Conservation (phyloP, 92 coral and sea anemone species). For the Bergia puertoricense region DNA sequence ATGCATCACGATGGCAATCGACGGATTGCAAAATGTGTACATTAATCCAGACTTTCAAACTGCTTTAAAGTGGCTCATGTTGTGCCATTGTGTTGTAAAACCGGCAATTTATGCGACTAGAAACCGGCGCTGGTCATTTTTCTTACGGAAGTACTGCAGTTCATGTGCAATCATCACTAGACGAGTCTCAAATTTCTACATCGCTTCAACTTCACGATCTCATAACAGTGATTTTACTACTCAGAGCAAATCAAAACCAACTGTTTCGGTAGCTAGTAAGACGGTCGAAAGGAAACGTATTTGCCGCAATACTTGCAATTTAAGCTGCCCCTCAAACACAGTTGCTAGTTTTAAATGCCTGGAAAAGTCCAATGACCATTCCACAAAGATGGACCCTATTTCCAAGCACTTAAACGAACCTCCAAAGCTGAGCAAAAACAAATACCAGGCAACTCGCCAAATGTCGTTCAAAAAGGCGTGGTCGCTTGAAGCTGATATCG, state of each 20-base stretch:
- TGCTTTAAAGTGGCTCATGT: conserved; percentile 74
- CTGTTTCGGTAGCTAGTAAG: background rate
- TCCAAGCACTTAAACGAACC: background rate
- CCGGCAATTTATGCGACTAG: conserved; percentile 67
- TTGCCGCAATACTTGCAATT: background rate
- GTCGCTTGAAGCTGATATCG: conserved; percentile 22
- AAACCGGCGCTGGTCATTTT: background rate
- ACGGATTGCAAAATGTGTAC: conserved; percentile 60
- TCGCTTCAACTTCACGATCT: background rate
- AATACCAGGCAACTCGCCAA: background rate
- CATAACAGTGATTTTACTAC: background rate
- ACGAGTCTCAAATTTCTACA: too few species aligned
- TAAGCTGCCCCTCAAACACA: background rate
- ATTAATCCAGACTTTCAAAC: conserved; percentile 59
- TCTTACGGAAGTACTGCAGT: background rate
- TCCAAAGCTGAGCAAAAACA: background rate
- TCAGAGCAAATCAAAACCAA: background rate
- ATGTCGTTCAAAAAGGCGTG: conserved; percentile 1
- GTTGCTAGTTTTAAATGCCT: background rate
- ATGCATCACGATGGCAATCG: conserved; percentile 70
- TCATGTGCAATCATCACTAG: too few species aligned
- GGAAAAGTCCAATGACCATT: too few species aligned
- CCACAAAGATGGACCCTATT: background rate
- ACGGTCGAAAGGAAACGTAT: background rate
- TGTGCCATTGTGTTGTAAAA: conserved; percentile 81